Conservation (phyloP, 2,797 vertebrate species). For the Moxostoma hubbsi region DNA sequence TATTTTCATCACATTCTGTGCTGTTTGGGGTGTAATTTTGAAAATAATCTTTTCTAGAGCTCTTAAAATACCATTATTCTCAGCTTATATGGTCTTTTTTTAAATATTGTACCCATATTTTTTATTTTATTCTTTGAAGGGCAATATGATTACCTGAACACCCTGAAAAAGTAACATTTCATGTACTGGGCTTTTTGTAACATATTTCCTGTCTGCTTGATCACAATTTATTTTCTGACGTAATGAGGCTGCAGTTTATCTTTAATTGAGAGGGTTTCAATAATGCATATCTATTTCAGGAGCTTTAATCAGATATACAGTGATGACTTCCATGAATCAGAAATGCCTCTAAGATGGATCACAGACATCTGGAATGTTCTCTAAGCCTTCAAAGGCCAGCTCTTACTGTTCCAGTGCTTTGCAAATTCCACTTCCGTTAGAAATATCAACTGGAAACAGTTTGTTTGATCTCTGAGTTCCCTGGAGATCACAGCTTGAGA, state of each 20-base stretch:
- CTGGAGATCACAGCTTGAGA: constrained; percentile 56
- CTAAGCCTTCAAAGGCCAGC: too few species aligned
- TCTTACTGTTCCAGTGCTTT: constrained; percentile 35
- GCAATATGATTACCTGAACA: background rate
- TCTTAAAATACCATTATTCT: constrained; percentile 28
- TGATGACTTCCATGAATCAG: constrained; percentile 43
- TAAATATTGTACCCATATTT: constrained; percentile 5
- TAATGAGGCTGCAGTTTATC: constrained; percentile 18
- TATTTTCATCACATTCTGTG: constrained; percentile 41
- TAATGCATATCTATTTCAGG: constrained; percentile 44
- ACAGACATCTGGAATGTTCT: constrained; percentile 36
- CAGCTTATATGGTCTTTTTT: constrained; percentile 10
- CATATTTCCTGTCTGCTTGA: constrained; percentile 49
- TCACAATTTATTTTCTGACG: background rate
- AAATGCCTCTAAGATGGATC: constrained; percentile 48
- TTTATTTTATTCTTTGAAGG: background rate
- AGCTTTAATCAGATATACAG: constrained; percentile 53
- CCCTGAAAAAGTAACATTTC: background rate
- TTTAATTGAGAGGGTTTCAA: background rate
- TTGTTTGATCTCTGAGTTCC: constrained; percentile 65
- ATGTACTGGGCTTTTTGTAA: background rate
- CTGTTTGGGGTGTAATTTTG: constrained; percentile 18
- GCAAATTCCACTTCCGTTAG: constrained; percentile 59
- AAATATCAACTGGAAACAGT: constrained; percentile 56
- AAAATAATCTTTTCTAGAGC: constrained; percentile 14